Conservation (phyloP, 2,888 invertebrate genomes). For the Dicranocentrus wangi region DNA sequence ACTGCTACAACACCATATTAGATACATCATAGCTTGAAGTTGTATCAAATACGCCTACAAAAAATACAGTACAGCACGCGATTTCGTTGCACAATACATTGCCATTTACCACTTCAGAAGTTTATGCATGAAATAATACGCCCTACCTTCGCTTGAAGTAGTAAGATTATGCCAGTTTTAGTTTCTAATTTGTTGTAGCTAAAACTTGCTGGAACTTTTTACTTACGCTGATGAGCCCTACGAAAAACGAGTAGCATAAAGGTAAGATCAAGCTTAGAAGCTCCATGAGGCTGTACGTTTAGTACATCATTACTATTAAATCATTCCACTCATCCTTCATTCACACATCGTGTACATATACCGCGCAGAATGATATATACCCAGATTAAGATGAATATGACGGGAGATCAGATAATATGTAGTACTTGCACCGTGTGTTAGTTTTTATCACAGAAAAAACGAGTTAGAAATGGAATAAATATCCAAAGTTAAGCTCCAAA, state of each 20-base stretch:
- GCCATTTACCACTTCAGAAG: too few species aligned
- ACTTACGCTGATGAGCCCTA: constrained; percentile 15
- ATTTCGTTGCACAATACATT: too few species aligned
- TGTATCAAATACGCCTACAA: not conserved
- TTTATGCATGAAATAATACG: too few species aligned
- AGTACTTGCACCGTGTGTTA: not conserved
- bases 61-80: too few species aligned
- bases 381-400: constrained; percentile 23
- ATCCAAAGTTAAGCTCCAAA: constrained; percentile 42
- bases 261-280: constrained; percentile 25
- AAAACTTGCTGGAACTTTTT: constrained; percentile 25
- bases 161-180: constrained; percentile 1
- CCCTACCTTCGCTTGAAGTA: not conserved
- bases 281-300: not conserved
- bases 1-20: too few species aligned
- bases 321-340: constrained; percentile 2
- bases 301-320: constrained; percentile 8
- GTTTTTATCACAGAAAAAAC: constrained; percentile 27
- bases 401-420: constrained; percentile 17
- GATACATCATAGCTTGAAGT: not conserved
- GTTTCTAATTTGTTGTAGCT: not conserved
- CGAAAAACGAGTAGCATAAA: constrained; percentile 37
- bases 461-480: constrained; percentile 36
- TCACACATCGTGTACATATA: not conserved
- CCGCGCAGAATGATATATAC: not conserved